phyloP scores from a whole-genome alignment of 2,113 vertebrate genomes.

The Uropsilus gracilis region DNA sequence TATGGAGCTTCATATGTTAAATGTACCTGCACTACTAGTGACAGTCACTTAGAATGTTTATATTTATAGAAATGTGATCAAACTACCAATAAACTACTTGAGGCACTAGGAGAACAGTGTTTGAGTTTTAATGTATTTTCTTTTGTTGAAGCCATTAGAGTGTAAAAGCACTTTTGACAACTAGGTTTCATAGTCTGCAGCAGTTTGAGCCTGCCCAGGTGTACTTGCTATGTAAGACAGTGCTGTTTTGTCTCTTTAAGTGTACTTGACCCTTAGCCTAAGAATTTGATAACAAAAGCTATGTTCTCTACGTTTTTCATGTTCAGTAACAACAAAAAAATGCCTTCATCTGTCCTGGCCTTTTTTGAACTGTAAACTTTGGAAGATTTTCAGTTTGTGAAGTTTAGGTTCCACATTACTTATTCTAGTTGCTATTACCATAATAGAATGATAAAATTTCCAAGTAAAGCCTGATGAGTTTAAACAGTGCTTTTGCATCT shows the following conservation, averaged over 20 bases:
- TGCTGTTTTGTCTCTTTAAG: not conserved
- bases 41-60: conserved; percentile 88
- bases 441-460: not conserved
- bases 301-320: not conserved
- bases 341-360: not conserved
- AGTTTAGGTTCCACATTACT: not conserved
- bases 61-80: conserved; percentile 88
- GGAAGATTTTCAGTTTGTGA: not conserved
- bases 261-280: not conserved
- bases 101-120: conserved; percentile 80
- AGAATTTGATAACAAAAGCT: not conserved
- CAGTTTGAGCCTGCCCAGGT: not conserved
- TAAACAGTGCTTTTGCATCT: not conserved
- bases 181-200: not conserved
- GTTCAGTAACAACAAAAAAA: conserved; percentile 9
- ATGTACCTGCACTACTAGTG: conserved; percentile 88
- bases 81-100: conserved; percentile 86
- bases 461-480: not conserved
- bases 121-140: conserved; percentile 59
- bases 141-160: conserved; percentile 27
- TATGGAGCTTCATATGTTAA: conserved; percentile 84
- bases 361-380: conserved; percentile 37
- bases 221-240: not conserved
- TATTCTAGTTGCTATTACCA: not conserved
- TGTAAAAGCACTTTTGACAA: not conserved